Evolutionary conservation across 2,113 vertebrate genomes (phyloP).

Genomic region (Amblyornis subalaris): DNA sequence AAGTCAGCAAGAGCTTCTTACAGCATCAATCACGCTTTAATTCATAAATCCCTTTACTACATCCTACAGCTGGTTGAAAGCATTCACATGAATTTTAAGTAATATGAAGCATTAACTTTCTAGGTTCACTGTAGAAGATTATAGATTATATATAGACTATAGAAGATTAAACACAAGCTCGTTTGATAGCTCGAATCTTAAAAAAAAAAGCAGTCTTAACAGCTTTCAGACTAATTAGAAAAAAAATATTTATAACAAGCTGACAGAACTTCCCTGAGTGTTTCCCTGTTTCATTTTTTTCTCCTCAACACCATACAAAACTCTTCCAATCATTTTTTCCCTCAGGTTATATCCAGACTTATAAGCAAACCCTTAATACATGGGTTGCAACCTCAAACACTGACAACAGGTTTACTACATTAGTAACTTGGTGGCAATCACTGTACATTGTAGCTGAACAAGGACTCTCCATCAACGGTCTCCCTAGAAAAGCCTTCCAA

Average conservation of each 20-base stretch:
- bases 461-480: neutral
- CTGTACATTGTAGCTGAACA: neutral
- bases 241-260: neutral
- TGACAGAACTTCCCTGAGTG: neutral
- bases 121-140: conserved; percentile 11
- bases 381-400: neutral
- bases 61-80: neutral
- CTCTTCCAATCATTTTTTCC: neutral
- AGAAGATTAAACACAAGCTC: conserved; percentile 30
- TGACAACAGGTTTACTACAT: neutral
- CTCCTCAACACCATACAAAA: neutral
- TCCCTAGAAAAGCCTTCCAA: neutral
- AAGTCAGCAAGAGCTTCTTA: conserved; percentile 13
- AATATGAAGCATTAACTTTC: conserved; percentile 2
- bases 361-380: neutral
- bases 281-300: neutral
- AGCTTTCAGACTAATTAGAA: conserved; percentile 17
- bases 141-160: neutral
- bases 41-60: conserved; percentile 28
- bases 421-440: neutral
- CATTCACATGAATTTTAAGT: conserved; percentile 31
- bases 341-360: neutral
- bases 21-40: neutral
- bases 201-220: neutral
- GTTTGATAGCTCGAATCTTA: neutral